Base-by-base conservation (phyloP, 2,888 invertebrate species). In the Synergus gifuensis region DNA sequence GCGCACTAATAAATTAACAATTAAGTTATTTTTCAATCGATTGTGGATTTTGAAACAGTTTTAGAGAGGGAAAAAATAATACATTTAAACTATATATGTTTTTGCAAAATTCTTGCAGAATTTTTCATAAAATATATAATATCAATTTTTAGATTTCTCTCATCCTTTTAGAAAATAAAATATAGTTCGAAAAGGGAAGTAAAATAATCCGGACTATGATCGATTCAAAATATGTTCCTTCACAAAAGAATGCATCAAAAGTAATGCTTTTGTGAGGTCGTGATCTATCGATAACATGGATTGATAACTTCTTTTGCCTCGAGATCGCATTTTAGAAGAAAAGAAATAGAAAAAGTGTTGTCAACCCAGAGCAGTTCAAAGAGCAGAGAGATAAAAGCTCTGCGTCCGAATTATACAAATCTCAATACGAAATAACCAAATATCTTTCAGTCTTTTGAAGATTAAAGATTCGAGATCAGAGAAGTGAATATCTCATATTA, bases 361-460 rank as follows among this genome's bases (percentile, higher is more conserved):
- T 73, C 73, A 73, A 54, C 36, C 73, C 46, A 73, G 49, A 73
- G 28, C 12, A 49, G 73, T 73, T 73, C 73, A 73, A 73, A 73
- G 73, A 73, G 36, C 73, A 40, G n/a, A 11, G 46, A 73, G 73
- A 73, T 73, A 73, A 73, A 73, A 54, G n/a, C 49, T 28, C 28
- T 28, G 12, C 7, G 1, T 36, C 16, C 54, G 58, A 73, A 54
- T 36, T 54, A 36, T 54, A 73, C 54, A 54, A 40, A 58, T 73
- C n/a, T 40, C 28, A 36, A 36, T 54, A 73, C n/a, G n/a, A 40
- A 73, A 73, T 54, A 73, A 58, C 54, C 11, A 18, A 44, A 46
- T 16, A 28, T 69, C 28, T 16, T 69, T 22, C 49, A 9, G 28
- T 69, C 16, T 46, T 22, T 12, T 9, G 14, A 46, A 46, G 28